Evolutionary conservation across 2,113 vertebrate species (phyloP), one percentile per base, ranked within the genome.

Genomic region (Mionectes macconnelli): DNA sequence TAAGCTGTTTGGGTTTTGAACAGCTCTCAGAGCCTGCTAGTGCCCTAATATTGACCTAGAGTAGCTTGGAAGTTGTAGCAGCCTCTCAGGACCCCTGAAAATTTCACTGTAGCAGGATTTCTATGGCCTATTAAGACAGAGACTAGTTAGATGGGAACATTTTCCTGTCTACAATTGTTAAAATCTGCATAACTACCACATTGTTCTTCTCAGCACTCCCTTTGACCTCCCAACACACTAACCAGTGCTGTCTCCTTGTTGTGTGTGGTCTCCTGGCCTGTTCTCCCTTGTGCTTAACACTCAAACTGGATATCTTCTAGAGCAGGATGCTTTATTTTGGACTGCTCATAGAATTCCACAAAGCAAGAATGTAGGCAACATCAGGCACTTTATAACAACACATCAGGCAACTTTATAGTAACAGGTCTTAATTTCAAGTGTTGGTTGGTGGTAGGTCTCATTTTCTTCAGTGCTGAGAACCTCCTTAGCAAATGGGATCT

Each of bases 11-110:
- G 44, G 7, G 14, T 86, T 63, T 30, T 64, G 40, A 70, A 69
- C 49, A 59, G 1, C 0, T 40, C 12, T 83, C 12, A 25, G 37
- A 84, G 24, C 37, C 45, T 87, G 24, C 21, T 77, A 2, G 0
- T 74, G 15, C 17, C 23, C 31, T 56, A 56, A 14, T 0, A 0
- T n/a, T 87, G 40, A 47, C n/a, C 21, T 44, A 4, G n/a, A 66
- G 9, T 35, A 56, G 9, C 16, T 69, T 24, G 8, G 39, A 28
- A 68, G 9, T 4, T 14, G 14, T 14, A 53, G 33, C 39, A 86
- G 39, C 20, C n/a, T 60, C 45, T 84, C 50, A 31, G 12, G 22
- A 78, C 10, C 14, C 1, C 30, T 66, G 33, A 27, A 79, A 79
- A 53, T 8, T 55, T 84, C 19, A 35, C 8, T 28, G 17, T 22